phyloP scores from a whole-genome alignment of 2,888 invertebrate species.

The Charanyca ferruginea region DNA sequence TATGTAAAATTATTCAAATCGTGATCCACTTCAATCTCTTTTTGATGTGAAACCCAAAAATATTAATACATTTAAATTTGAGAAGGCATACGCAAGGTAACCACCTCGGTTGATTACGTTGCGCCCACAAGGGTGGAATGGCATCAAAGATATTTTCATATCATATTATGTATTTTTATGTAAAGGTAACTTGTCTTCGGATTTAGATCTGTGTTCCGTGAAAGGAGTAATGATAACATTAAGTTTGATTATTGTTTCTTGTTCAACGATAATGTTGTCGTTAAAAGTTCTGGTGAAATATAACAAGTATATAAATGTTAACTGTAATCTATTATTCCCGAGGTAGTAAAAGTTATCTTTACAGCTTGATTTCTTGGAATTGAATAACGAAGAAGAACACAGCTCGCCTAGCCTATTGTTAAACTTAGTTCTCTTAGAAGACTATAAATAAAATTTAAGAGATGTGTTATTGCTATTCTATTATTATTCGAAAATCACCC shows the following conservation, averaged over 20 bases:
- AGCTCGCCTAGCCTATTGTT: neutral
- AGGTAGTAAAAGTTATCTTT: neutral
- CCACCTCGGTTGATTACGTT: constrained; percentile 50
- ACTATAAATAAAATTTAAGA: neutral
- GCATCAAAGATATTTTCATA: constrained; percentile 48
- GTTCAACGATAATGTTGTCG: constrained; percentile 25
- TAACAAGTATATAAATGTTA: constrained; percentile 3
- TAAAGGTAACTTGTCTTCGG: constrained; percentile 18
- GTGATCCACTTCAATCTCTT: constrained; percentile 55
- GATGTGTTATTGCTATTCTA: neutral
- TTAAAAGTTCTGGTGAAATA: constrained; percentile 28
- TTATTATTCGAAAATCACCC: neutral
- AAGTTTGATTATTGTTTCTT: constrained; percentile 17
- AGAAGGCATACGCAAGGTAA: constrained; percentile 54
- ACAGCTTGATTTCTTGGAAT: constrained; percentile 3
- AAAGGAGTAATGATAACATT: constrained; percentile 26
- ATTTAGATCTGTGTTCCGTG: constrained; percentile 12
- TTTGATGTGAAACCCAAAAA: constrained; percentile 62
- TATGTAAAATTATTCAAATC: constrained; percentile 64
- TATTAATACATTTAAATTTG: constrained; percentile 66
- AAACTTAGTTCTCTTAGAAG: neutral
- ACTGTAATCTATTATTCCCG: neutral
- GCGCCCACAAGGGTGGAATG: constrained; percentile 18
- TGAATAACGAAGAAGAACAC: neutral
- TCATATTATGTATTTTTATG: constrained; percentile 47